Evolutionary conservation across 2,797 vertebrate species (phyloP).

Genomic region (Fistularia commersonii): DNA sequence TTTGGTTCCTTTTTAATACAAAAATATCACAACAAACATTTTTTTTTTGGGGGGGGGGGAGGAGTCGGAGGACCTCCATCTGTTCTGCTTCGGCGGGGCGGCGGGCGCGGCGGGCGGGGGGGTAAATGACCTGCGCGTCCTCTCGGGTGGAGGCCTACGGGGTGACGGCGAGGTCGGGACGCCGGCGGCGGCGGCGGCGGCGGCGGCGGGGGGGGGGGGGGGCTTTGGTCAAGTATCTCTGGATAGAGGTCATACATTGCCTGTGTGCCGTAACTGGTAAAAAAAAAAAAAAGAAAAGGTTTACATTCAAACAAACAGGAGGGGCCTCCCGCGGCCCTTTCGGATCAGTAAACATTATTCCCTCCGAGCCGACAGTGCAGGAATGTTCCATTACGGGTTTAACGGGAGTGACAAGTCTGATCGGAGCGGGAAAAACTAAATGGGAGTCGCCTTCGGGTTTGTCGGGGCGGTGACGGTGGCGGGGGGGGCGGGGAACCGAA

Average conservation of each 20-base stretch:
- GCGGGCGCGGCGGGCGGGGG: too few relatives aligned
- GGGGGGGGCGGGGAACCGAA: too few relatives aligned
- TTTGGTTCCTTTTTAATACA: constrained; percentile 73
- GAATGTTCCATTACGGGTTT: constrained; percentile 14
- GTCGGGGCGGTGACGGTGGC: too few relatives aligned
- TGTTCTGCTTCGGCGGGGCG: too few relatives aligned
- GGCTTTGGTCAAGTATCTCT: constrained; percentile 61
- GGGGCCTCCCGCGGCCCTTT: constrained; percentile 70
- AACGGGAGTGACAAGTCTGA: neutral
- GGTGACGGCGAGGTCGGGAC: constrained; percentile 66
- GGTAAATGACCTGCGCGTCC: too few relatives aligned
- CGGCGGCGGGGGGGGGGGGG: constrained; percentile 21
- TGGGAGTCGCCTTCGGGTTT: too few relatives aligned
- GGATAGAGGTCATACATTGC: constrained; percentile 63
- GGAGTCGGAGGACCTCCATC: too few relatives aligned
- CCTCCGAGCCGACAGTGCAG: constrained; percentile 53
- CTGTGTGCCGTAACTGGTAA: constrained; percentile 62
- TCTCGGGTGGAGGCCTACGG: constrained; percentile 69
- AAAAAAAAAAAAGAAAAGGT: constrained; percentile 54
- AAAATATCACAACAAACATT: constrained; percentile 76
- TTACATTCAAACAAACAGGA: constrained; percentile 81
- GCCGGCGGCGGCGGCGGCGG: constrained; percentile 48
- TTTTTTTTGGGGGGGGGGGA: too few relatives aligned
- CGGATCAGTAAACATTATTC: constrained; percentile 69
- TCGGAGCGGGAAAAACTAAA: too few relatives aligned